Evolutionary conservation across 1,140 invertebrate species (phyloP).

Genomic region (Halyomorpha halys): DNA sequence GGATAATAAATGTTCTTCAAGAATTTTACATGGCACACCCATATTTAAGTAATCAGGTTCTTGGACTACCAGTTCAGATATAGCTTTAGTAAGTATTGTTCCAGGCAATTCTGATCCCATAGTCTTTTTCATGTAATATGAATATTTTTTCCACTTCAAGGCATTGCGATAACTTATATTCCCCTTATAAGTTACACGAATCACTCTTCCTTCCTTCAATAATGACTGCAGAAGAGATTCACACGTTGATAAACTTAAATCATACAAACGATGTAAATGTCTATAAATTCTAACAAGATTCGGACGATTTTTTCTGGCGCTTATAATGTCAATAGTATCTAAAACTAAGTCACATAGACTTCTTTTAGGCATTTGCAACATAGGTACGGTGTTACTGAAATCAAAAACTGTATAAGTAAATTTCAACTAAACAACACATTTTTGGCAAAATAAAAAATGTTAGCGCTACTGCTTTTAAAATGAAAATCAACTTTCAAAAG

Average conservation of each 20-base stretch:
- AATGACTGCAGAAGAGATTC: background rate
- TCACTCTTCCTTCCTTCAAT: constrained; percentile 5
- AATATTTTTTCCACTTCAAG: constrained; percentile 10
- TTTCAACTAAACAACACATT: too few relatives aligned
- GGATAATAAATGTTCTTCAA: constrained; percentile 7
- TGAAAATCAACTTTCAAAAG: too few relatives aligned
- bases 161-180: constrained; percentile 6
- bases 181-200: constrained; percentile 7
- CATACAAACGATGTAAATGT: constrained; percentile 9
- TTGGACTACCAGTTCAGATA: constrained; percentile 9
- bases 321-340: constrained; percentile 11
- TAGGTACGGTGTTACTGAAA: too few relatives aligned
- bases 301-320: constrained; percentile 11
- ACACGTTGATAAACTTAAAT: background rate
- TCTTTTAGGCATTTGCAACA: constrained; percentile 14
- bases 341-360: constrained; percentile 7
- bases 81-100: background rate
- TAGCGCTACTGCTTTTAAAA: too few relatives aligned
- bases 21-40: constrained; percentile 1
- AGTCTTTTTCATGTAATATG: constrained; percentile 6
- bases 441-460: too few relatives aligned
- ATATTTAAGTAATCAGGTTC: constrained; percentile 8
- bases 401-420: too few relatives aligned
- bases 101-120: constrained; percentile 10
- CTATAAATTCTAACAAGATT: constrained; percentile 8